Conservation (phyloP, 2,797 vertebrate genomes). For the Danio kyathit region DNA sequence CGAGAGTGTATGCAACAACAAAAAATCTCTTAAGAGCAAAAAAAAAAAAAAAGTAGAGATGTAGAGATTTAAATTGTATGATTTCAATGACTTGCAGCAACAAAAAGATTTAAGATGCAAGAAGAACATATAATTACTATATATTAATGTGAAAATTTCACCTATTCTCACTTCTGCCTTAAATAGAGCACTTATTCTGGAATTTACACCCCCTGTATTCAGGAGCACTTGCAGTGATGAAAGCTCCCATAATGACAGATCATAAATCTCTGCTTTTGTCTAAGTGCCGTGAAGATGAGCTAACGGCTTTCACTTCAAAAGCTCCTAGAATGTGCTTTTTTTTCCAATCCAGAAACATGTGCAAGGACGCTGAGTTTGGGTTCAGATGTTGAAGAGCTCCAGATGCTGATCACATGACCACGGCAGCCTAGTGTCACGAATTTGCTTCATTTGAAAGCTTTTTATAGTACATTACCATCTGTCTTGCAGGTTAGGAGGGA, state of each 20-base stretch:
- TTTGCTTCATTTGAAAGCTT: slow-evolving; percentile 38
- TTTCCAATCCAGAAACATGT: slow-evolving; percentile 20
- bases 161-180: slow-evolving; percentile 20
- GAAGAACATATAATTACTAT: slow-evolving; percentile 3
- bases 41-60: neutral
- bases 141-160: slow-evolving; percentile 28
- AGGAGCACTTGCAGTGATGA: slow-evolving; percentile 29
- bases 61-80: neutral
- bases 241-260: slow-evolving; percentile 41
- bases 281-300: slow-evolving; percentile 40
- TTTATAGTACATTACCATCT: slow-evolving; percentile 55
- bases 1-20: neutral
- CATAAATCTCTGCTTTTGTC: slow-evolving; percentile 50
- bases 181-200: slow-evolving; percentile 20
- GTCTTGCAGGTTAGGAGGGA: slow-evolving; percentile 47
- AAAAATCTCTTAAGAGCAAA: neutral
- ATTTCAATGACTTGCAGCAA: neutral
- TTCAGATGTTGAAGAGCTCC: slow-evolving; percentile 24
- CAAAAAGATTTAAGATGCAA: neutral
- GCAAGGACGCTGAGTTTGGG: slow-evolving; percentile 6
- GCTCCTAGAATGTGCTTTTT: neutral
- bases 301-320: slow-evolving; percentile 37
- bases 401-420: slow-evolving; percentile 60
- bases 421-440: slow-evolving; percentile 48
- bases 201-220: slow-evolving; percentile 22